Percentiles rank a stretch among this genome's conserved stretches.
phyloP scores from a whole-genome alignment of 2,113 vertebrate species.

The Leuciscus idus region DNA sequence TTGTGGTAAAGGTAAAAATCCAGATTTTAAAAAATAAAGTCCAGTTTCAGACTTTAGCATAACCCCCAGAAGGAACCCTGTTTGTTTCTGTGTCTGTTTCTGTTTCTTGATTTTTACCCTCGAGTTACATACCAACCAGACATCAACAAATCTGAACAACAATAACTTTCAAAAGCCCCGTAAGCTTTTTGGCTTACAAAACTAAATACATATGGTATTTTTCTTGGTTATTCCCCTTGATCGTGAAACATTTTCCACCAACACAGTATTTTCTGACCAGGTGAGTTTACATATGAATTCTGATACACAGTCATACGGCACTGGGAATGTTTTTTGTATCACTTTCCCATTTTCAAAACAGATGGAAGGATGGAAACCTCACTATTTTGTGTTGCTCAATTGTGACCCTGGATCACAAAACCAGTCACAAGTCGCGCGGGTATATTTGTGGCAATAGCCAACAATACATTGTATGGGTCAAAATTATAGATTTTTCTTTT shows the following conservation, averaged over 20 bases:
- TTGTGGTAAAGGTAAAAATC: background rate
- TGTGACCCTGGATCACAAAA: no score
- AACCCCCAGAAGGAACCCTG: background rate
- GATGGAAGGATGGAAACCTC: background rate
- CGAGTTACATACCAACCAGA: background rate
- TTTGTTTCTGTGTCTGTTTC: background rate
- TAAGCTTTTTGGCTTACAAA: background rate
- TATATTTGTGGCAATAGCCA: no score
- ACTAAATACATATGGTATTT: background rate
- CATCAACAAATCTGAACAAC: slow-evolving; percentile 4
- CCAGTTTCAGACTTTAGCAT: background rate
- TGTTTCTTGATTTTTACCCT: background rate
- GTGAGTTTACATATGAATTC: background rate
- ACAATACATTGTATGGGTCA: no score
- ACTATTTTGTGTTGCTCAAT: background rate
- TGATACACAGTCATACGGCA: no score
- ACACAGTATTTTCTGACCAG: background rate
- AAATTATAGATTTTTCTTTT: no score
- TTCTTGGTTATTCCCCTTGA: background rate
- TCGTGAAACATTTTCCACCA: background rate
- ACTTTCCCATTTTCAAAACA: background rate
- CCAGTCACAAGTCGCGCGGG: no score
- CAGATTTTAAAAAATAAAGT: background rate
- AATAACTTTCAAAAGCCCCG: background rate
- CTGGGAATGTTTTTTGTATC: no score